These are phyloP conservation scores for Ctenopoma kingsleyae DNA, from an alignment of 2,797 vertebrate genomes.

Conservation along the genomic window DNA sequence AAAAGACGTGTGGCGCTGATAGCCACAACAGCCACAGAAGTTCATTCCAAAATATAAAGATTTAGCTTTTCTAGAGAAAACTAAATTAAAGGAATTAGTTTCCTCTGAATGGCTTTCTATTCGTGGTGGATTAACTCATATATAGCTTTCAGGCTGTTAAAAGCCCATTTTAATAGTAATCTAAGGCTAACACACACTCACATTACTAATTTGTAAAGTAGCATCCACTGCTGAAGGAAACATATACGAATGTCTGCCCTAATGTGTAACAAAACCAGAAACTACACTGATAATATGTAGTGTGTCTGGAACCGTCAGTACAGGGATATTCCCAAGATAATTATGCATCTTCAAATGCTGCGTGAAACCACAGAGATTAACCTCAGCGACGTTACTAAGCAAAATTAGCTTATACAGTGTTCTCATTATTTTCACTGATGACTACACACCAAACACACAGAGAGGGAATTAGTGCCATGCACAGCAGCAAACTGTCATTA, in stretches of 20 bases:
- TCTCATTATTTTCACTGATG: slow-evolving; percentile 42
- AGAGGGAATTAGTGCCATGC: slow-evolving; percentile 19
- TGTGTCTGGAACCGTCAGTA: slow-evolving; percentile 3
- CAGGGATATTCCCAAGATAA: not conserved
- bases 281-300: not conserved
- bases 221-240: not conserved
- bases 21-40: not conserved
- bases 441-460: slow-evolving; percentile 9
- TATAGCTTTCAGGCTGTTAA: not conserved
- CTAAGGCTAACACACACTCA: not conserved
- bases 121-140: not conserved
- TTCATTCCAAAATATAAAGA: not conserved
- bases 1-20: slow-evolving; percentile 4
- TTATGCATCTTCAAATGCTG: slow-evolving; percentile 4
- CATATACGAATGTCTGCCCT: not conserved
- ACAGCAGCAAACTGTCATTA: slow-evolving; percentile 6
- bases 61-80: slow-evolving; percentile 5
- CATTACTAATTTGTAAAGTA: not conserved
- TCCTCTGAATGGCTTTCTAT: not conserved
- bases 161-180: not conserved
- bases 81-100: not conserved
- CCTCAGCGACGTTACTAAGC: slow-evolving; percentile 26
- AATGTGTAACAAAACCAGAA: slow-evolving; percentile 3
- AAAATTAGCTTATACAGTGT: slow-evolving; percentile 19
- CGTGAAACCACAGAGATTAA: slow-evolving; percentile 19